Conservation (phyloP, 1,140 invertebrate species). For the Fopius arisanus region DNA sequence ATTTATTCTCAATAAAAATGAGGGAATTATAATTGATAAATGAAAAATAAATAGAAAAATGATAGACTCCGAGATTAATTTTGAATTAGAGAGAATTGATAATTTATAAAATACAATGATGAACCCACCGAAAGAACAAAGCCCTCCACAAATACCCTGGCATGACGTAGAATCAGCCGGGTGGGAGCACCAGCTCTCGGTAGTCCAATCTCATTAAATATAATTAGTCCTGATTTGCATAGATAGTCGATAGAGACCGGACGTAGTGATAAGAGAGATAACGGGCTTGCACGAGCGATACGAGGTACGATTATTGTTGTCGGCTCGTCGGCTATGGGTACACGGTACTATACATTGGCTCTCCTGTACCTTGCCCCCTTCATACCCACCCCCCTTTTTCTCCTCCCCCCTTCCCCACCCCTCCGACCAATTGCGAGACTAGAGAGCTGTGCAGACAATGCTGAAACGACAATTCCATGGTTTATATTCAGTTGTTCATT, state of each 20-base stretch:
- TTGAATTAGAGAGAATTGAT: neutral
- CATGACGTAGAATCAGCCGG: neutral
- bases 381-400: neutral
- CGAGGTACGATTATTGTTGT: conserved; percentile 62
- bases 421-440: neutral
- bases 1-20: no score
- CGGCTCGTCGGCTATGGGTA: conserved; percentile 29
- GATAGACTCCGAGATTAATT: neutral
- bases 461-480: neutral
- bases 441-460: neutral
- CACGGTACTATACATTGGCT: conserved; percentile 5
- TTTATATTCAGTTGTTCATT: neutral
- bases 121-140: neutral
- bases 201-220: conserved; percentile 67
- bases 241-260: conserved; percentile 64
- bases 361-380: neutral
- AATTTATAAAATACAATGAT: neutral
- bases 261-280: conserved; percentile 64
- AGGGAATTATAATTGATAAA: neutral
- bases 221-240: conserved; percentile 67
- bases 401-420: neutral
- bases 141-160: neutral
- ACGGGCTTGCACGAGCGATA: conserved; percentile 58
- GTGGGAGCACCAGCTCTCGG: conserved; percentile 31
- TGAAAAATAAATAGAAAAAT: neutral